Conservation (phyloP, 2,113 vertebrate species). For the Orycteropus afer region DNA sequence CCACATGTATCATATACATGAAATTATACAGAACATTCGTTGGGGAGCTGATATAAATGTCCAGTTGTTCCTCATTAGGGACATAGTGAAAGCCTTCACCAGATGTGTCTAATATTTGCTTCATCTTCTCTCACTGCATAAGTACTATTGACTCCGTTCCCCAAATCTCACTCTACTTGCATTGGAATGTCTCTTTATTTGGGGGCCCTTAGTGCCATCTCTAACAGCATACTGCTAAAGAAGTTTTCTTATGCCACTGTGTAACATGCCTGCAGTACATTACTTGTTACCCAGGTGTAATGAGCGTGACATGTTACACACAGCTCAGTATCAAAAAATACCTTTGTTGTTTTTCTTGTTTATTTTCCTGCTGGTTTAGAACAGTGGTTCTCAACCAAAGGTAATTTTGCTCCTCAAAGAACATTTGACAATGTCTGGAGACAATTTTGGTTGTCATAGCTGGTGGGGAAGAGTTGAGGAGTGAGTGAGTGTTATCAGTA, state of each 20-base stretch:
- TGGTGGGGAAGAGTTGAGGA: neutral
- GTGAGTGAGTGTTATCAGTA: neutral
- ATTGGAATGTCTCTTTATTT: neutral
- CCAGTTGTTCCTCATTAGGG: neutral
- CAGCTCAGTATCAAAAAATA: neutral
- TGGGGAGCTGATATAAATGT: neutral
- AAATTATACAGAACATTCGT: neutral
- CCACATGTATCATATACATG: neutral
- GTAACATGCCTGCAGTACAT: neutral
- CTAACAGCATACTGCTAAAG: neutral
- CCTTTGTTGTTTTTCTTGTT: neutral
- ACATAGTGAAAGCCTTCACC: neutral
- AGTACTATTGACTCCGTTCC: too few species aligned
- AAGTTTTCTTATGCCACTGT: neutral
- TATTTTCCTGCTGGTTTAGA: neutral
- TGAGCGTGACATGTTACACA: neutral
- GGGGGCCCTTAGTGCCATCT: neutral
- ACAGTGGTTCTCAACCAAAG: neutral
- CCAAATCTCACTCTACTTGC: neutral
- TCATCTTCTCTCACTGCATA: neutral
- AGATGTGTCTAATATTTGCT: neutral
- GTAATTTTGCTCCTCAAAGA: neutral
- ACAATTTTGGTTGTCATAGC: neutral
- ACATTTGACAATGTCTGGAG: neutral
- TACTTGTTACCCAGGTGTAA: neutral